Conservation (phyloP, 2,888 invertebrate genomes). For the Mesodorylaimus sp. region DNA sequence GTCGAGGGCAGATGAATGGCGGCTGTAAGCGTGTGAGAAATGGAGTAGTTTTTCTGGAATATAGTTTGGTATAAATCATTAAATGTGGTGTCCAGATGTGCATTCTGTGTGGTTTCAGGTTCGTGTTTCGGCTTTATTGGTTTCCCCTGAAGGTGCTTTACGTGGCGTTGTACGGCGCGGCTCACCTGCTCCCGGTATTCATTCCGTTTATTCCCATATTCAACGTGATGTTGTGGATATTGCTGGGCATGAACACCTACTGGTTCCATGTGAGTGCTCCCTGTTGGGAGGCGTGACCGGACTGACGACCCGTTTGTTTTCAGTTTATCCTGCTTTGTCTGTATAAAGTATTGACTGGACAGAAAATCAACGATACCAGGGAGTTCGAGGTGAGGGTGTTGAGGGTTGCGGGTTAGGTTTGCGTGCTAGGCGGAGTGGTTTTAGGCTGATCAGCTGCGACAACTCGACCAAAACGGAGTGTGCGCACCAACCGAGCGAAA, state of each 20-base stretch:
- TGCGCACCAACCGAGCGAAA: too few relatives aligned
- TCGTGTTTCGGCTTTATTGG: constrained; percentile 28
- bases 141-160: constrained; percentile 30
- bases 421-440: too few relatives aligned
- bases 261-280: constrained; percentile 27
- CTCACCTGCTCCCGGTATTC: constrained; percentile 6
- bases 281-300: neutral
- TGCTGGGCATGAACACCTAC: constrained; percentile 28
- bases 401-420: too few relatives aligned
- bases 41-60: neutral
- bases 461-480: too few relatives aligned
- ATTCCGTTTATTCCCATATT: constrained; percentile 26
- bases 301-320: constrained; percentile 7
- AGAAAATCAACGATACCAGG: constrained; percentile 29
- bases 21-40: too few relatives aligned
- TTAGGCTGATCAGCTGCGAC: too few relatives aligned
- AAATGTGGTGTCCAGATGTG: neutral
- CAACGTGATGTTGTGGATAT: constrained; percentile 25
- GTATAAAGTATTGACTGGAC: constrained; percentile 28
- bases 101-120: constrained; percentile 17
- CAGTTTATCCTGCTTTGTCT: constrained; percentile 29
- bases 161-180: constrained; percentile 18
- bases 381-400: constrained; percentile 18
- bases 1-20: too few relatives aligned
- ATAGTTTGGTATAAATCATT: neutral